Evolutionary conservation across 2,797 vertebrate species (phyloP).

Genomic region (Todus mexicanus): DNA sequence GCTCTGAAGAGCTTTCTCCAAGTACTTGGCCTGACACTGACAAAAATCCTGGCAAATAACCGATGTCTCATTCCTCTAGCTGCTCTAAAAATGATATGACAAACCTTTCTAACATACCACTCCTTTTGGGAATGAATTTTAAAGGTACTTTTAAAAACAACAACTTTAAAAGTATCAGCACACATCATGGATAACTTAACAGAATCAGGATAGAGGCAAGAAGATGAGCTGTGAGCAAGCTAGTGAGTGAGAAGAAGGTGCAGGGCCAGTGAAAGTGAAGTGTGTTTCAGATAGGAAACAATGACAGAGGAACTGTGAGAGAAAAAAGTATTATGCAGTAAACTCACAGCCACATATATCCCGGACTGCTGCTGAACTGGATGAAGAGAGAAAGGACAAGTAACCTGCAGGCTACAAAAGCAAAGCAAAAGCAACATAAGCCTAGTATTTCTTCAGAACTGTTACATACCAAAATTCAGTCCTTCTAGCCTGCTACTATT

Average conservation of each 20-base stretch:
- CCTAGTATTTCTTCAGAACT: background rate
- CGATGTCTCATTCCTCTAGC: background rate
- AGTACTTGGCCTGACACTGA: background rate
- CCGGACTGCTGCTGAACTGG: background rate
- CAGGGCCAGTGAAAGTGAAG: background rate
- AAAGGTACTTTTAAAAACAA: background rate
- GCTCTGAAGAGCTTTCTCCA: background rate
- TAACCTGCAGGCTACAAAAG: background rate
- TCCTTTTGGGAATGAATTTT: background rate
- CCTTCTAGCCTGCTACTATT: background rate
- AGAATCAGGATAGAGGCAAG: background rate
- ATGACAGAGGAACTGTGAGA: background rate
- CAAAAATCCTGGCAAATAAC: background rate
- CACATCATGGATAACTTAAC: background rate
- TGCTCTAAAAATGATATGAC: background rate
- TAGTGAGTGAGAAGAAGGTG: background rate
- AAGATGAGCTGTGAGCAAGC: background rate
- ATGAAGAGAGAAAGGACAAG: background rate
- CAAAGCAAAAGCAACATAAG: background rate
- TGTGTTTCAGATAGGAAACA: background rate
- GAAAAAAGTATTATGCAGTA: background rate
- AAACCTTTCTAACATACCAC: background rate
- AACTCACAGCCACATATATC: background rate
- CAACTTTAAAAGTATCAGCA: background rate
- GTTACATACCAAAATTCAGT: background rate